Conservation (phyloP, 2,113 vertebrate genomes). For the Poeciliopsis retropinna region DNA sequence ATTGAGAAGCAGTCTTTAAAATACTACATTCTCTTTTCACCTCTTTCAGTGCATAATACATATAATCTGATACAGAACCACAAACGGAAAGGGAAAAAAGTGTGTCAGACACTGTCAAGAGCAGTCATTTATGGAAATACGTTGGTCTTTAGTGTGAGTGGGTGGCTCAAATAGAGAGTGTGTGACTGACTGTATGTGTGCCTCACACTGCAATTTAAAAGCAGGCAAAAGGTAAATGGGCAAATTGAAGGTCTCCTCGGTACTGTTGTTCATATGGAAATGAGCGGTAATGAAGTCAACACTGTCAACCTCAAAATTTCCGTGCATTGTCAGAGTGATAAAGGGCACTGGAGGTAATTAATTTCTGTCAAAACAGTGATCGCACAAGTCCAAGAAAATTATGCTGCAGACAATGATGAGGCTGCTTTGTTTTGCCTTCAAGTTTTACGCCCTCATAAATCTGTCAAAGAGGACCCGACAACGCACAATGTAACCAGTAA, state of each 20-base stretch:
- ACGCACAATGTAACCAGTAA: conserved; percentile 38
- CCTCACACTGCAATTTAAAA: conserved; percentile 31
- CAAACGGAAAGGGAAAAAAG: conserved; percentile 44
- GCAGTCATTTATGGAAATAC: conserved; percentile 58
- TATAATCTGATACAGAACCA: conserved; percentile 54
- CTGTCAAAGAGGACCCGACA: conserved; percentile 13
- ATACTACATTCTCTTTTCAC: conserved; percentile 15
- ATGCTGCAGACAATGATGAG: conserved; percentile 41
- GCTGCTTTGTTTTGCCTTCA: conserved; percentile 31
- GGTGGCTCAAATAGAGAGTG: conserved; percentile 1
- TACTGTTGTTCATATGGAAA: conserved; percentile 63
- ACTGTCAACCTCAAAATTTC: conserved; percentile 59
- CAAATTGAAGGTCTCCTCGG: conserved; percentile 62
- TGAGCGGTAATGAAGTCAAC: conserved; percentile 71
- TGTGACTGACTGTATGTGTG: not conserved
- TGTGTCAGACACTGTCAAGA: conserved; percentile 49
- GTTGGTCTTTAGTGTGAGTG: conserved; percentile 7
- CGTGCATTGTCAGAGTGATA: conserved; percentile 50
- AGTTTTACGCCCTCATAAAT: conserved; percentile 48
- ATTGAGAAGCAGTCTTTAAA: conserved; percentile 56
- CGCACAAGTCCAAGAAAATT: conserved; percentile 20
- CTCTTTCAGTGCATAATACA: conserved; percentile 41
- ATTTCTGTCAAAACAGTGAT: conserved; percentile 59
- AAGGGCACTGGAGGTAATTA: conserved; percentile 62
- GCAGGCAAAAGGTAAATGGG: conserved; percentile 54